Evolutionary conservation across 2,888 invertebrate species (phyloP).

Genomic region (Agrochola circellaris): DNA sequence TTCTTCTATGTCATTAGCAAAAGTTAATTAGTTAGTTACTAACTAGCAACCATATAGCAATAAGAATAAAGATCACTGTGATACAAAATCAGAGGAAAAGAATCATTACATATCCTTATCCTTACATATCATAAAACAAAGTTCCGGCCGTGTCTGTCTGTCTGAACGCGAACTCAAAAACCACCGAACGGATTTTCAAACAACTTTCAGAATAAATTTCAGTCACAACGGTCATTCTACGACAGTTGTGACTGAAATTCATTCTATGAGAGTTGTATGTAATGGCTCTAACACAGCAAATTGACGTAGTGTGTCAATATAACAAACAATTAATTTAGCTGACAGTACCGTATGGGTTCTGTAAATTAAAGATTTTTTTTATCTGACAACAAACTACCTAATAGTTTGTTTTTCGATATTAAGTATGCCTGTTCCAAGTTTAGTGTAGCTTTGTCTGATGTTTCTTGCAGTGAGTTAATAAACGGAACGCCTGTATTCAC

Average conservation of each 20-base stretch:
- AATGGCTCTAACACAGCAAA: too few relatives aligned
- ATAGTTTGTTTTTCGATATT: background rate
- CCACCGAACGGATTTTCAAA: too few relatives aligned
- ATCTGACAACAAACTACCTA: background rate
- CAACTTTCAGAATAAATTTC: background rate
- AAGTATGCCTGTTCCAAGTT: background rate
- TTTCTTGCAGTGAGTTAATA: conserved; percentile 24
- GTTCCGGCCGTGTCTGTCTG: too few relatives aligned
- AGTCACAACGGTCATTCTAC: background rate
- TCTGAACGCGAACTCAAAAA: too few relatives aligned
- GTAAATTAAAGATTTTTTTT: background rate
- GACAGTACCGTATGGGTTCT: background rate
- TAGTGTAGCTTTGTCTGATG: background rate
- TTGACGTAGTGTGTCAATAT: background rate
- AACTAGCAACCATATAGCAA: background rate
- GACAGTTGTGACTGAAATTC: too few relatives aligned
- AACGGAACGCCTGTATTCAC: conserved; percentile 94
- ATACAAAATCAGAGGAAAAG: background rate
- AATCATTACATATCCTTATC: too few relatives aligned
- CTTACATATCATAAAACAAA: too few relatives aligned
- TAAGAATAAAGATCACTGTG: background rate
- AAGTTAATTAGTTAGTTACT: background rate
- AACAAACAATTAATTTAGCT: background rate
- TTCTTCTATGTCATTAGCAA: background rate
- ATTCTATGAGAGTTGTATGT: background rate